Evolutionary conservation across 1,140 invertebrate species (phyloP).

Genomic region (Psix sp.): DNA sequence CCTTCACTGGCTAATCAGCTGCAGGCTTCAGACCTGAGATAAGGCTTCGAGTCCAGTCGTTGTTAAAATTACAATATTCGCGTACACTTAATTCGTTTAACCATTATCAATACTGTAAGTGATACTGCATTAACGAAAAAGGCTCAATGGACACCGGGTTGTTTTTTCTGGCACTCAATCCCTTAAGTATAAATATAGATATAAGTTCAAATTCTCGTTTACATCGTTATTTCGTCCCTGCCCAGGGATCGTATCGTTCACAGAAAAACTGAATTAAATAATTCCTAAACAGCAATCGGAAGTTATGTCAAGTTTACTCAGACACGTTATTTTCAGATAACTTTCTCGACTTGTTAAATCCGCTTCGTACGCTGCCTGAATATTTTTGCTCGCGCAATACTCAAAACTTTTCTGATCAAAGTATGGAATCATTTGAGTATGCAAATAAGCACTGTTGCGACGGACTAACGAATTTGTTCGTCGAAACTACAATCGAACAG

Average conservation of each 20-base stretch:
- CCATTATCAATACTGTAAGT: slow-evolving; percentile 35
- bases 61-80: slow-evolving; percentile 16
- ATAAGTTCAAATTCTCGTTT: slow-evolving; percentile 23
- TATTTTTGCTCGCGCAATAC: no score
- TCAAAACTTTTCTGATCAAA: no score
- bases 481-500: no score
- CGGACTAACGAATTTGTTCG: no score
- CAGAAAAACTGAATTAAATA: slow-evolving; percentile 51
- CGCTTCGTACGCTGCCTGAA: no score
- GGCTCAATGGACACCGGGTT: slow-evolving; percentile 8
- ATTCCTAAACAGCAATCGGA: slow-evolving; percentile 36
- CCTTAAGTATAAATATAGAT: slow-evolving; percentile 32
- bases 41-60: slow-evolving; percentile 53
- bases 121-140: slow-evolving; percentile 29
- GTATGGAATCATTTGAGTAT: no score
- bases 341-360: slow-evolving; percentile 33
- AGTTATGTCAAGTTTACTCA: slow-evolving; percentile 27
- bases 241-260: slow-evolving; percentile 25
- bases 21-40: slow-evolving; percentile 51
- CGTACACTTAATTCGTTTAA: slow-evolving; percentile 30
- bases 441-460: no score
- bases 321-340: slow-evolving; percentile 32
- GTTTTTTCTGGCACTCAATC: slow-evolving; percentile 31
- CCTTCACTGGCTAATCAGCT: slow-evolving; percentile 61
- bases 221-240: slow-evolving; percentile 16